Percentiles rank a stretch among this genome's conserved stretches.
phyloP scores from a whole-genome alignment of 2,113 vertebrate genomes.

The Percopsis transmontana region DNA sequence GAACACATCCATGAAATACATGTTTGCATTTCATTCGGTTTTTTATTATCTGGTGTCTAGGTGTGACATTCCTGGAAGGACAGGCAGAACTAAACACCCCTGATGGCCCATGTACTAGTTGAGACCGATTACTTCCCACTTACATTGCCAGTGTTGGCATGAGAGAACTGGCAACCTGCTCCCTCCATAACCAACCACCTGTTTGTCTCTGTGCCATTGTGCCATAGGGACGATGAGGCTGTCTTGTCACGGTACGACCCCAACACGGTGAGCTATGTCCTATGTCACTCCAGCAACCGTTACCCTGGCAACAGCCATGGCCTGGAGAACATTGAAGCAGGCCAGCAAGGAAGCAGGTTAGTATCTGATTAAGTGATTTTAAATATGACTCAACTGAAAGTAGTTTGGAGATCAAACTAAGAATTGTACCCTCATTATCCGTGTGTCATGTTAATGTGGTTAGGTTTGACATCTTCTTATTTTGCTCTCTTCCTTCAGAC shows the following conservation, averaged over 20 bases:
- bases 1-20: too few species aligned
- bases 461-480: not conserved
- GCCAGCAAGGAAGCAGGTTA: constrained; percentile 53
- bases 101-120: too few species aligned
- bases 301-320: constrained; percentile 1
- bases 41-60: too few species aligned
- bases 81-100: too few species aligned
- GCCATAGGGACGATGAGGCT: constrained; percentile 72
- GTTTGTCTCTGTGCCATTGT: constrained; percentile 2
- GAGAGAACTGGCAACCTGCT: not conserved
- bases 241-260: constrained; percentile 77
- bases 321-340: constrained; percentile 12
- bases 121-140: not conserved
- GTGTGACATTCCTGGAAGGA: too few species aligned
- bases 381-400: not conserved
- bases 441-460: not conserved
- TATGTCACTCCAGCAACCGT: constrained; percentile 53
- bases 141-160: not conserved
- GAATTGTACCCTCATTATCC: too few species aligned
- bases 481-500: constrained; percentile 32
- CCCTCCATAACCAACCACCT: not conserved
- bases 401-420: too few species aligned
- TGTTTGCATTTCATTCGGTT: too few species aligned
- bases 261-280: constrained; percentile 79
- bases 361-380: constrained; percentile 6